Conservation (phyloP, 2,888 invertebrate species). For the Cerceris rybyensis region DNA sequence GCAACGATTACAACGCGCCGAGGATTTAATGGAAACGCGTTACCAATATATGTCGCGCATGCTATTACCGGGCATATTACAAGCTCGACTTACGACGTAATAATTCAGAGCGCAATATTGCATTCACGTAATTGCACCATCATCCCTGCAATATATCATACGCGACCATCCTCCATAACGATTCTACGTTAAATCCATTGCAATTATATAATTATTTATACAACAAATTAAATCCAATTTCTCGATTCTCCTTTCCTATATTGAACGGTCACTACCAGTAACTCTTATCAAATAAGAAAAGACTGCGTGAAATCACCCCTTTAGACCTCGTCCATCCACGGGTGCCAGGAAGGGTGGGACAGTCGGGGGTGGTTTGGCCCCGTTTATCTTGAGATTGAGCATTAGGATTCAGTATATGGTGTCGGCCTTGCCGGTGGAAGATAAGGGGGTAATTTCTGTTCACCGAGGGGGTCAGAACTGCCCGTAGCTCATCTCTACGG, state of each 20-base stretch:
- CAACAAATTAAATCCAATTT: neutral
- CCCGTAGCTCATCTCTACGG: constrained; percentile 78
- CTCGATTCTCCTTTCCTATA: constrained; percentile 12
- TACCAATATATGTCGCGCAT: constrained; percentile 37
- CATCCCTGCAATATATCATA: constrained; percentile 52
- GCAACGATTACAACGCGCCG: neutral
- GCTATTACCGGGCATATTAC: constrained; percentile 53
- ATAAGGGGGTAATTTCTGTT: constrained; percentile 80
- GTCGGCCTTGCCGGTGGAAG: constrained; percentile 75
- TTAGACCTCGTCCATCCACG: constrained; percentile 29
- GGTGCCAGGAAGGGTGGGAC: constrained; percentile 26
- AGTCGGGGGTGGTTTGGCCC: constrained; percentile 58
- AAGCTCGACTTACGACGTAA: constrained; percentile 52
- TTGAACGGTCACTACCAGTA: constrained; percentile 14
- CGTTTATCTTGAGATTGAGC: constrained; percentile 80
- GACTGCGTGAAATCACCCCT: constrained; percentile 38
- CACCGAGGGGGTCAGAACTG: constrained; percentile 76
- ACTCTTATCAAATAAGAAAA: constrained; percentile 36
- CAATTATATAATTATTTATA: constrained; percentile 37
- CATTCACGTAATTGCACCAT: constrained; percentile 54
- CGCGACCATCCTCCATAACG: constrained; percentile 41
- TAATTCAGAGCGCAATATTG: constrained; percentile 57
- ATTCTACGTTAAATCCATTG: constrained; percentile 30
- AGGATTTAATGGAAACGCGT: constrained; percentile 39
- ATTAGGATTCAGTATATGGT: constrained; percentile 78